Evolutionary conservation across 2,113 vertebrate genomes (phyloP).

Genomic region (Cyphomyrus discorhynchus): DNA sequence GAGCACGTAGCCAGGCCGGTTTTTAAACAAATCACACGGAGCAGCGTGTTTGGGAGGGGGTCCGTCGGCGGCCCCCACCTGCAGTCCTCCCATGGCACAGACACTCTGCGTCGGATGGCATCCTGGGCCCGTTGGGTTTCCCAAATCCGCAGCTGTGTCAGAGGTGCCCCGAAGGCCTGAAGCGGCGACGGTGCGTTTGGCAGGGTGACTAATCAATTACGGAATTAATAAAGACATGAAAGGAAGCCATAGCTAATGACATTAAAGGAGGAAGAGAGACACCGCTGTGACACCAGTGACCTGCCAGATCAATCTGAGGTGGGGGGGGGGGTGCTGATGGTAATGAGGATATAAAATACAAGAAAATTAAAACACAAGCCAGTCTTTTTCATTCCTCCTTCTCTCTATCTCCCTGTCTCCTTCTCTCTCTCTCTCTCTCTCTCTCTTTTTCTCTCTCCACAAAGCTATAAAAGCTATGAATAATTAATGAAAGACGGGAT

Average conservation of each 20-base stretch:
- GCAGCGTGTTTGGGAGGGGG: neutral
- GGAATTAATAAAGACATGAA: neutral
- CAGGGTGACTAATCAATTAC: neutral
- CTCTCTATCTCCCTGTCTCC: neutral
- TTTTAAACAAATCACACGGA: neutral
- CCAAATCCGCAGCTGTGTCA: neutral
- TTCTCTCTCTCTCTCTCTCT: neutral
- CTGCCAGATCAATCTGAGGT: neutral
- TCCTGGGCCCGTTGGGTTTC: neutral
- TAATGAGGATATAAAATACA: neutral
- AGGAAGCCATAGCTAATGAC: neutral
- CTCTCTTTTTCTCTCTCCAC: neutral
- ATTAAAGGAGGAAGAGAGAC: neutral
- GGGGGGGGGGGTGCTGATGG: neutral
- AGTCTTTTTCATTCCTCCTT: neutral
- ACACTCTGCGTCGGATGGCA: neutral
- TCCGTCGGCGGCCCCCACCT: neutral
- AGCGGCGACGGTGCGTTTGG: neutral
- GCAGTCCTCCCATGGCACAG: neutral
- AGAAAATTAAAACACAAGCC: neutral
- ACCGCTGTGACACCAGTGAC: neutral
- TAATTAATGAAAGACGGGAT: neutral
- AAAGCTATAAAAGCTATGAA: conserved; percentile 5
- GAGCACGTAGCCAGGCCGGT: neutral
- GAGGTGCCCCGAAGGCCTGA: neutral